Evolutionary conservation across 2,113 vertebrate genomes (phyloP).

Genomic region (Kryptolebias marmoratus): DNA sequence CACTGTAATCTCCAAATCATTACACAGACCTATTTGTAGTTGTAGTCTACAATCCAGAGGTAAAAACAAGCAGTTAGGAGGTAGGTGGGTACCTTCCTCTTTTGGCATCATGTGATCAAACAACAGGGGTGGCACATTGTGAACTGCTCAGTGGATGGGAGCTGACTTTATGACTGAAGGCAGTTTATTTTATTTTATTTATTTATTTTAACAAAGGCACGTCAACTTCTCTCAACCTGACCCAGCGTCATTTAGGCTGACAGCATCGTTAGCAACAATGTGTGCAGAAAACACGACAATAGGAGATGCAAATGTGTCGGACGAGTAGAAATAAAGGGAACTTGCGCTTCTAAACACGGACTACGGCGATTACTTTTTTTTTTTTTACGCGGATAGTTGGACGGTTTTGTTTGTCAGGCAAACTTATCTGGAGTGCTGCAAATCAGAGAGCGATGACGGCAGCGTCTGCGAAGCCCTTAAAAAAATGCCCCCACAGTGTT

Average conservation of each 20-base stretch:
- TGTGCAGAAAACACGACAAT: conserved; percentile 14
- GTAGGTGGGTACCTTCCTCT: conserved; percentile 28
- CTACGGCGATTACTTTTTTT: neutral
- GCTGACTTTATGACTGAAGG: neutral
- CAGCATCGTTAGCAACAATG: conserved; percentile 9
- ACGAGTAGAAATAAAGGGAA: neutral
- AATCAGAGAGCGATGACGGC: conserved; percentile 64
- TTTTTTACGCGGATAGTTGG: conserved; percentile 5
- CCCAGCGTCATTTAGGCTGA: conserved; percentile 33
- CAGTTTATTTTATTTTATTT: neutral
- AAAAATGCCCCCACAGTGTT: conserved; percentile 45
- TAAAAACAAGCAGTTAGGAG: conserved; percentile 68
- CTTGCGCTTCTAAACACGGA: neutral
- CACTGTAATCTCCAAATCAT: conserved; percentile 17
- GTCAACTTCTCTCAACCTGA: conserved; percentile 10
- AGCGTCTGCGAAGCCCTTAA: conserved; percentile 52
- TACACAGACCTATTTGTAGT: conserved; percentile 4
- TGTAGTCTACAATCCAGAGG: conserved; percentile 17
- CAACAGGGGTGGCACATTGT: neutral
- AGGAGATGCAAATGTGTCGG: neutral
- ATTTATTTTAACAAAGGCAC: neutral
- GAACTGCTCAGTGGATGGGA: neutral
- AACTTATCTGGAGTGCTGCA: conserved; percentile 69
- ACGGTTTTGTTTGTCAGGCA: conserved; percentile 41
- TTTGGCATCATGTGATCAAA: neutral